phyloP scores from a whole-genome alignment of 2,113 vertebrate genomes.

The Syrmaticus mikado region DNA sequence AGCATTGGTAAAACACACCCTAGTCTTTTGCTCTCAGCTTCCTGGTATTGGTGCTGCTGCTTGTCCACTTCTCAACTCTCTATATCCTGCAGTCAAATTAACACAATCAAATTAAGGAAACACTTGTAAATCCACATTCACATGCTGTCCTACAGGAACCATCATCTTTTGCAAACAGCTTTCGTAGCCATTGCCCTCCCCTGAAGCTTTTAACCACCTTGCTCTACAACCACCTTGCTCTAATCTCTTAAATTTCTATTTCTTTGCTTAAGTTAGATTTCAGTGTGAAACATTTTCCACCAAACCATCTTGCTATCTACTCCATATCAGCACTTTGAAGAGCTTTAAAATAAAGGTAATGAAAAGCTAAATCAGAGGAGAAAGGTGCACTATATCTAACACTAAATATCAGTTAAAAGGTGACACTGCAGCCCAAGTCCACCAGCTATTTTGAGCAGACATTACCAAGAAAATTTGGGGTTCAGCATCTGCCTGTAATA shows the following conservation, averaged over 20 bases:
- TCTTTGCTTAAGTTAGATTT: conserved; percentile 3
- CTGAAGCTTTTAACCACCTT: neutral
- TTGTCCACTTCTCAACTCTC: neutral
- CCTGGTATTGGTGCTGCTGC: neutral
- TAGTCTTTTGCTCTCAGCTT: neutral
- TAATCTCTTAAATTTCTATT: neutral
- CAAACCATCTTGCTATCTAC: neutral
- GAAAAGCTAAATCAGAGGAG: neutral
- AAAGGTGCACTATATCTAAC: neutral
- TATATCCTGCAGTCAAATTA: conserved; percentile 12
- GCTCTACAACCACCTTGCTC: neutral
- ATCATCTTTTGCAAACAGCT: neutral
- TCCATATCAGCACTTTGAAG: neutral
- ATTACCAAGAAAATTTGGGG: neutral
- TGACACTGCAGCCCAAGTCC: neutral
- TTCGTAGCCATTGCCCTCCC: neutral
- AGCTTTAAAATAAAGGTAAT: neutral
- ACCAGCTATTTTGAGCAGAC: neutral
- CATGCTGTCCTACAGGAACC: neutral
- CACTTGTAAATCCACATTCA: neutral
- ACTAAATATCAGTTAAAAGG: neutral
- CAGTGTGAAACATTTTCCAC: neutral
- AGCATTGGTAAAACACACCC: neutral
- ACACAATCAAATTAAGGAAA: conserved; percentile 7
- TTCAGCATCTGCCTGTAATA: fast-evolving